phyloP scores from a whole-genome alignment of 2,113 vertebrate species.

The Aspiorhynchus laticeps region DNA sequence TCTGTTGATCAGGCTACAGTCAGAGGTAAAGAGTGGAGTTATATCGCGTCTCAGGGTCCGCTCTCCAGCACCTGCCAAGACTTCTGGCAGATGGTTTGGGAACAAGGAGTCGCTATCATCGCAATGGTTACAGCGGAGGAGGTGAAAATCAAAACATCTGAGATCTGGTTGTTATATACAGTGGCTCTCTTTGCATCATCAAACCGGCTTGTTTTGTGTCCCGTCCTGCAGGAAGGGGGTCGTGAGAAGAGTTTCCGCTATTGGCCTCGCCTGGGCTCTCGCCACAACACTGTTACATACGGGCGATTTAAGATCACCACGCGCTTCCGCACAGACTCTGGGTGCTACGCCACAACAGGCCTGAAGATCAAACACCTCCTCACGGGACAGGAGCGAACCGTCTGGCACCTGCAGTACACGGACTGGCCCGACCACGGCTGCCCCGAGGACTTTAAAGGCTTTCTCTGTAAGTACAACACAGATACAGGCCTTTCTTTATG shows the following conservation, averaged over 20 bases:
- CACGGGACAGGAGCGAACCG: conserved; percentile 91
- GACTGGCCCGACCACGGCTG: conserved; percentile 98
- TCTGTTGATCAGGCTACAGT: conserved; percentile 79
- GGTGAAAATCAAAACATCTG: conserved; percentile 66
- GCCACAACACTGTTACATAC: conserved; percentile 93
- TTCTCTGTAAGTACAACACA: conserved; percentile 84
- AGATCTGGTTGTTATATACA: neutral
- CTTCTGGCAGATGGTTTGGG: conserved; percentile 99
- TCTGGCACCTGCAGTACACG: conserved; percentile 99
- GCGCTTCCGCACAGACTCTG: conserved; percentile 93
- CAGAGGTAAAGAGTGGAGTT: conserved; percentile 90
- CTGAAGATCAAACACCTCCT: conserved; percentile 95
- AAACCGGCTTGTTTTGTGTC: neutral
- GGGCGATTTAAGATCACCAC: conserved; percentile 97
- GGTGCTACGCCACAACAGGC: conserved; percentile 96
- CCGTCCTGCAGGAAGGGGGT: conserved; percentile 83
- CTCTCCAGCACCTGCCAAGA: conserved; percentile 91
- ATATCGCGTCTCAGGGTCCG: conserved; percentile 93
- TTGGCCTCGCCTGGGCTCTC: conserved; percentile 94
- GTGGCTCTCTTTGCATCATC: neutral
- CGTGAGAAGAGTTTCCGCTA: conserved; percentile 96
- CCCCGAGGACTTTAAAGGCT: conserved; percentile 94
- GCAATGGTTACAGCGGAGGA: conserved; percentile 97
- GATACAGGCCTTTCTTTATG: neutral
- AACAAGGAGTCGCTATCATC: conserved; percentile 93